Percentiles rank a stretch among this genome's conserved stretches.
These are phyloP conservation scores for Torymus auratus DNA, from an alignment of 2,888 invertebrate genomes.

Conservation along the genomic window DNA sequence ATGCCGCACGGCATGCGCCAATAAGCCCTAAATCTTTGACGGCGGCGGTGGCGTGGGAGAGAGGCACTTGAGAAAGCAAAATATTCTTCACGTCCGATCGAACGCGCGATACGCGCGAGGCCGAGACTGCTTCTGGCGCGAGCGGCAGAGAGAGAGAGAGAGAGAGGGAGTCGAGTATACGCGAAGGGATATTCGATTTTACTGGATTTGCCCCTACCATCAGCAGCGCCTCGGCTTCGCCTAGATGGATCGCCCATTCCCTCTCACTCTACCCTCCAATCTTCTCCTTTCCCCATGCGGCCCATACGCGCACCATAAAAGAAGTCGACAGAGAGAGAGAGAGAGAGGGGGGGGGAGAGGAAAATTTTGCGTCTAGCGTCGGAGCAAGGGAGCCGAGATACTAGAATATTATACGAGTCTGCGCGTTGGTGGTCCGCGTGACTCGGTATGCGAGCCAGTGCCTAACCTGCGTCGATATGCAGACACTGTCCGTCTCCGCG, in stretches of 20 bases:
- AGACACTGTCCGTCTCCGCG: slow-evolving; percentile 65
- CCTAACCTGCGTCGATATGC: slow-evolving; percentile 67
- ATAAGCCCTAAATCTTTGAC: slow-evolving; percentile 51
- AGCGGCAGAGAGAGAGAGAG: background rate
- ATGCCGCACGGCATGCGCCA: slow-evolving; percentile 17
- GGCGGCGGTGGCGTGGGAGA: background rate
- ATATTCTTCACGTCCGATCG: slow-evolving; percentile 41
- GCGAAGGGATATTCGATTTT: slow-evolving; percentile 52
- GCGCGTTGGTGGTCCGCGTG: background rate
- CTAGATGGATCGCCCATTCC: background rate
- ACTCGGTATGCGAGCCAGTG: slow-evolving; percentile 66
- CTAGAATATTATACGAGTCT: slow-evolving; percentile 41
- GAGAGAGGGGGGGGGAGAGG: slow-evolving; percentile 60
- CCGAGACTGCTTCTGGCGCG: background rate
- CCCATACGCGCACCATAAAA: background rate
- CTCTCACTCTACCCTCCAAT: background rate
- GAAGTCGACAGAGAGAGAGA: slow-evolving; percentile 60
- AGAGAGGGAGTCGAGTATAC: background rate
- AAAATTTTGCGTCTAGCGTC: slow-evolving; percentile 58
- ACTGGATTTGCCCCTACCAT: slow-evolving; percentile 37
- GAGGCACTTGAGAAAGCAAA: slow-evolving; percentile 51
- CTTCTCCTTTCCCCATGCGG: background rate
- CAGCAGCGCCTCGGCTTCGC: background rate
- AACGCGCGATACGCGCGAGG: slow-evolving; percentile 10
- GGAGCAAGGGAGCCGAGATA: slow-evolving; percentile 47